Percentiles rank a stretch among this genome's conserved stretches.
Conservation (phyloP, 2,888 invertebrate species). For the Melanostoma scalare region DNA sequence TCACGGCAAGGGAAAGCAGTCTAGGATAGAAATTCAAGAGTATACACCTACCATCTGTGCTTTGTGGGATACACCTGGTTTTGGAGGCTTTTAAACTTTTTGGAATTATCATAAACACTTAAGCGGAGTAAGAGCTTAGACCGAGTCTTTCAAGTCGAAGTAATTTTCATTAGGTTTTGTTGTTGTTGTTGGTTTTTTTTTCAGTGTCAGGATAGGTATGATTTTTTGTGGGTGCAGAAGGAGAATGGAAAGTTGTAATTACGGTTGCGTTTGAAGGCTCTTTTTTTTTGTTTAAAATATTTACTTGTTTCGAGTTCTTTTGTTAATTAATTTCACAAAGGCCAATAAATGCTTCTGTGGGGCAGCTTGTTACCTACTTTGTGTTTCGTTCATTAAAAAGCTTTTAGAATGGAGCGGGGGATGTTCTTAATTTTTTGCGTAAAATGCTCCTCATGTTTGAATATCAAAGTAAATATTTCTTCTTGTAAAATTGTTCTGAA, state of each 20-base stretch:
- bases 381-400: too few relatives aligned
- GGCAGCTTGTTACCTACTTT: too few relatives aligned
- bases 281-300: too few relatives aligned
- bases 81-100: constrained; percentile 29
- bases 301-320: too few relatives aligned
- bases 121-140: constrained; percentile 7
- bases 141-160: constrained; percentile 17
- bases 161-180: neutral
- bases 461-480: too few relatives aligned
- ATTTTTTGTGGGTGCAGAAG: neutral
- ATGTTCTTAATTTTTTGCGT: too few relatives aligned
- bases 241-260: constrained; percentile 9
- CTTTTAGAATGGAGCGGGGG: too few relatives aligned
- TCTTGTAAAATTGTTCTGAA: too few relatives aligned
- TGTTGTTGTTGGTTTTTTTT: neutral
- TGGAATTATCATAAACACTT: constrained; percentile 52
- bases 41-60: constrained; percentile 32
- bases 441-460: too few relatives aligned
- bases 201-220: constrained; percentile 7
- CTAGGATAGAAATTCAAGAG: constrained; percentile 18
- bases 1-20: neutral
- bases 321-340: too few relatives aligned
- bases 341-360: too few relatives aligned
- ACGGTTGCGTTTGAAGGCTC: too few relatives aligned
- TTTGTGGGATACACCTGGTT: constrained; percentile 57